phyloP scores from a whole-genome alignment of 2,797 vertebrate species.

The Apodemus agrarius region DNA sequence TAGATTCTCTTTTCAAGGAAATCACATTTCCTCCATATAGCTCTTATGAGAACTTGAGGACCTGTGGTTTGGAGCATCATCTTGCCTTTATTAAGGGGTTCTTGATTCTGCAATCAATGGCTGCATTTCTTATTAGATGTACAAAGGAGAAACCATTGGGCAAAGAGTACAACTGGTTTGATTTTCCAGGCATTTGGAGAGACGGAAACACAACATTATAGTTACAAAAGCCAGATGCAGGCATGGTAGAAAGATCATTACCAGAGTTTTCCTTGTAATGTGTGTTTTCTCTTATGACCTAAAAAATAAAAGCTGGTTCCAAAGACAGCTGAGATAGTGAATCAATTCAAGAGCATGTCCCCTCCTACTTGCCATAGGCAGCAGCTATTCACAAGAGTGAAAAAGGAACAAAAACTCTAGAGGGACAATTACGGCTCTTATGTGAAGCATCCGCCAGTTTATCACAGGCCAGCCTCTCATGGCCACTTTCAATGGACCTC shows the following conservation, averaged over 20 bases:
- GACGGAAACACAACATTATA: fast-evolving
- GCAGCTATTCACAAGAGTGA: not conserved
- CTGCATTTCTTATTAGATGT: not conserved
- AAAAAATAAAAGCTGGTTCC: not conserved
- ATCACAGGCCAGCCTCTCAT: not conserved
- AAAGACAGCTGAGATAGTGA: not conserved
- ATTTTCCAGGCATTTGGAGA: not conserved
- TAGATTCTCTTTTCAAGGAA: not conserved
- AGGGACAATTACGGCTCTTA: fast-evolving
- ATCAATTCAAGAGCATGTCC: fast-evolving
- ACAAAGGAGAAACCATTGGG: not conserved
- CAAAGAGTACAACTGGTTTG: not conserved
- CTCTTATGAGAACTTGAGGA: not conserved
- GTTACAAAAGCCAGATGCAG: not conserved
- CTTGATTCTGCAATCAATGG: not conserved
- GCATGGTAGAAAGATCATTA: not conserved
- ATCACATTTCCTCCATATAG: not conserved
- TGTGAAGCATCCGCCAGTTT: not conserved
- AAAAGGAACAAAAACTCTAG: too few species aligned
- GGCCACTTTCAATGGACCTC: too few species aligned
- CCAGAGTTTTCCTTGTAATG: not conserved
- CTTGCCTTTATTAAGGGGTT: not conserved
- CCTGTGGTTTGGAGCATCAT: not conserved
- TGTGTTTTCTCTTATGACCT: not conserved
- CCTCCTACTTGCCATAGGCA: not conserved